Base-by-base conservation (phyloP, 1,140 invertebrate species). In the Drosophila saltans region DNA sequence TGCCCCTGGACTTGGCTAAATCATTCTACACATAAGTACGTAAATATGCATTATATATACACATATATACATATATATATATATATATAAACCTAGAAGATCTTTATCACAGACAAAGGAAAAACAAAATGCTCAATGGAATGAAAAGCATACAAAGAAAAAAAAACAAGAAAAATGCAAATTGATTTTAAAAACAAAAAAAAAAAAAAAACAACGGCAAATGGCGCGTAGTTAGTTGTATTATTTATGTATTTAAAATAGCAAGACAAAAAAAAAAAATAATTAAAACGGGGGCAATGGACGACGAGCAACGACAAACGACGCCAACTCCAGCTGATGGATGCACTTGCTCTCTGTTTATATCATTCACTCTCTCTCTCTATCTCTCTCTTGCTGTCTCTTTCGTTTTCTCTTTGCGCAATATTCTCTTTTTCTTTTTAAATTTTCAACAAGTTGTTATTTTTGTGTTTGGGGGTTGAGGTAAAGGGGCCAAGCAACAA, bases 321-420 rank as follows among this genome's bases (percentile, higher is more conserved):
- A 36, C 64, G 60, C 68, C 72, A 77, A 48, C 33, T 66, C 77
- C 77, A 86, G 82, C 83, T 88, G 82, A 83, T 80, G 75, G 10
- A 58, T 45, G 66, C 69, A 69, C 21, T 77, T 55, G 65, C 24
- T 43, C 45, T 66, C 61, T 52, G 45, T 52, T 24, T 24, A 52
- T 52, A 26, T 24, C n/a, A 0, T 10, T 21, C 24, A 10, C 55
- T 26, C 68, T 55, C 33, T 24, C 36, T 40, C 2, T 16, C 16
- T 16, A 0, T 16, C 55, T 26, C 68, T 55, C 33, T 24, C 30
- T 16, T 36, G 16, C 16, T 16, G 16, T 40, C 2, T 58, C 10
- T 36, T 30, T 11, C 56, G 21, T 21, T 41, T 45, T 45, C 62
- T 73, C 64, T 58, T 10, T 63, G 59, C 41, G 43, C 28, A 30